These are phyloP conservation scores for Pantala flavescens DNA, from an alignment of 1,140 invertebrate genomes.

Conservation along the genomic window DNA sequence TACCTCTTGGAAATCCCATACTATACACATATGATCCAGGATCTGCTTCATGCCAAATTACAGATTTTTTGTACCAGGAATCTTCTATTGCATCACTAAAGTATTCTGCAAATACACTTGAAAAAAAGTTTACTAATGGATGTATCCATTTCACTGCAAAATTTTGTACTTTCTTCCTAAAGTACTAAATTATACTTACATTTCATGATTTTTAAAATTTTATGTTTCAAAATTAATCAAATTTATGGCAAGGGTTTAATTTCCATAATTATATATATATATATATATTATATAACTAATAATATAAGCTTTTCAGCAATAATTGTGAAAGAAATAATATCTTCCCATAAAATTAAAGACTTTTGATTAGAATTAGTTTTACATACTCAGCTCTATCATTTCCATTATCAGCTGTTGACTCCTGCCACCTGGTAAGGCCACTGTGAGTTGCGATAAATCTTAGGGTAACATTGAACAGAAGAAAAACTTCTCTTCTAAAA, in stretches of 20 bases:
- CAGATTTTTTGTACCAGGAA: conserved; percentile 84
- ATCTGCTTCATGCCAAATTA: conserved; percentile 69
- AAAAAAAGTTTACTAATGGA: conserved; percentile 16
- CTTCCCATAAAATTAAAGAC: no score
- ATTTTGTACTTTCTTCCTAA: no score
- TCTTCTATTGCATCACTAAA: conserved; percentile 76
- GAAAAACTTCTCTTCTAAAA: conserved; percentile 36
- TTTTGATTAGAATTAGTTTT: no score
- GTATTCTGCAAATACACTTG: conserved; percentile 63
- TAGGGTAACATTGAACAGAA: conserved; percentile 54
- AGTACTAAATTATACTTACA: no score
- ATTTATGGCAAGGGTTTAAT: no score
- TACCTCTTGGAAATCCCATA: conserved; percentile 55
- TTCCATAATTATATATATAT: no score
- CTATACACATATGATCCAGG: conserved; percentile 61
- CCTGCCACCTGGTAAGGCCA: conserved; percentile 75
- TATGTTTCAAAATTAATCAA: no score
- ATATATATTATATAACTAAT: no score
- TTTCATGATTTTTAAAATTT: no score
- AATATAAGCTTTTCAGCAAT: no score
- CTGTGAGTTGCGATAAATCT: conserved; percentile 80
- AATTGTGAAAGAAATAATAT: no score
- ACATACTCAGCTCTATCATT: background rate
- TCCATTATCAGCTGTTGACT: conserved; percentile 34
- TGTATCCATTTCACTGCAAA: background rate